Evolutionary conservation across 2,888 invertebrate species (phyloP), one percentile per base, ranked within the genome.

Genomic region (Poecilus cupreus): DNA sequence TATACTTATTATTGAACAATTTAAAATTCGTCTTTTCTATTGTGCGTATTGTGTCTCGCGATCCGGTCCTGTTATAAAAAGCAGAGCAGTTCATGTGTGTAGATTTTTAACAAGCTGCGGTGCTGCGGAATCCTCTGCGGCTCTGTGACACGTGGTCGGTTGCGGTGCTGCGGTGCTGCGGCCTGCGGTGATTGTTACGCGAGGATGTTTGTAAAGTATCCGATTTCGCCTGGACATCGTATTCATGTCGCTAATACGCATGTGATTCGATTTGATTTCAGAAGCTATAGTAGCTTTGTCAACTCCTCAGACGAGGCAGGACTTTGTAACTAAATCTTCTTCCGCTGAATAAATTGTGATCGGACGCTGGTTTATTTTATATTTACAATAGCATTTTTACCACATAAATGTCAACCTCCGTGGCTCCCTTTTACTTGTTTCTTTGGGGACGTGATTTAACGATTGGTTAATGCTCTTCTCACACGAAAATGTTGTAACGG

Each of bases 121-220:
- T 51, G 16, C 13, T 11, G 13, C 6, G 24, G 32, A 60, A 26
- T 60, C 64, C 32, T 68, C 37, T 68, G 64, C 16, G 32, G 37
- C 32, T 68, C 37, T 60, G 18, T 32, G 64, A 37, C 32, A 37
- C 39, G 64, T 68, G 64, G 64, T 54, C 51, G 51, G 10, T 26
- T 60, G 24, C 60, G 26, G 60, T 60, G 54, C n/a, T 24, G 24
- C 60, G 16, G 13, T 24, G 60, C 5, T 18, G 51, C 57, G 64
- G 37, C 37, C 64, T 68, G 37, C 64, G 64, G 64, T 68, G 32
- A 68, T 68, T 68, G 64, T 68, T 68, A 75, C 18, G 60, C 20
- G 60, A 57, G 43, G 60, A 60, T 77, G 43, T 77, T 77, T 77
- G 57, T 77, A 77, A 77, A 77, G 60, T 77, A 77, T 77, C 77